phyloP scores from a whole-genome alignment of 2,888 invertebrate genomes.

The Dichetophora obliterata region DNA sequence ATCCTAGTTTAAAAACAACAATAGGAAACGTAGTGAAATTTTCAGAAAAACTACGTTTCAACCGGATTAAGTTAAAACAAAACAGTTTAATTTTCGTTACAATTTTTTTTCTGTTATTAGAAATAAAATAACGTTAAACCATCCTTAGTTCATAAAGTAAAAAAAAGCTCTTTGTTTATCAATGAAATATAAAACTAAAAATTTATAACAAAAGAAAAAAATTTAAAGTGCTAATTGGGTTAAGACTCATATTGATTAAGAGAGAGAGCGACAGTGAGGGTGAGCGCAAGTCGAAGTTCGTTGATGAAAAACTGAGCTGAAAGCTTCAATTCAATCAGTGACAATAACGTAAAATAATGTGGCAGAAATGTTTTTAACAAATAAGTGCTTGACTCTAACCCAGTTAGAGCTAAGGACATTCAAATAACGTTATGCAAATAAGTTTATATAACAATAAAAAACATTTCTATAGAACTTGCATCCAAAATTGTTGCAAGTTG shows the following conservation, averaged over 20 bases:
- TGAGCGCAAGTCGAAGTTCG: too few species aligned
- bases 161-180: slow-evolving; percentile 30
- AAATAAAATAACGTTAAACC: slow-evolving; percentile 50
- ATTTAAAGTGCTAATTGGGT: slow-evolving; percentile 57
- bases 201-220: slow-evolving; percentile 5
- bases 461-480: too few species aligned
- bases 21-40: slow-evolving; percentile 59
- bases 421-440: too few species aligned
- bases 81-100: slow-evolving; percentile 48
- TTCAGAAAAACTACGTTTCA: slow-evolving; percentile 38
- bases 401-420: too few species aligned
- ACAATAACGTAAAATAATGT: too few species aligned
- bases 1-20: slow-evolving; percentile 52
- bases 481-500: too few species aligned
- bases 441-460: too few species aligned
- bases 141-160: slow-evolving; percentile 58
- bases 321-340: too few species aligned
- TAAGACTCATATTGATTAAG: not conserved
- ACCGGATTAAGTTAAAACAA: slow-evolving; percentile 53
- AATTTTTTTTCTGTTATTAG: slow-evolving; percentile 48
- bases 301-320: too few species aligned
- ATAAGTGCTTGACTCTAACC: too few species aligned
- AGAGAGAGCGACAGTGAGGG: too few species aligned
- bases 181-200: not conserved
- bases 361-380: too few species aligned